These are phyloP conservation scores for Triops cancriformis DNA, from an alignment of 1,140 invertebrate species.

Conservation along the genomic window DNA sequence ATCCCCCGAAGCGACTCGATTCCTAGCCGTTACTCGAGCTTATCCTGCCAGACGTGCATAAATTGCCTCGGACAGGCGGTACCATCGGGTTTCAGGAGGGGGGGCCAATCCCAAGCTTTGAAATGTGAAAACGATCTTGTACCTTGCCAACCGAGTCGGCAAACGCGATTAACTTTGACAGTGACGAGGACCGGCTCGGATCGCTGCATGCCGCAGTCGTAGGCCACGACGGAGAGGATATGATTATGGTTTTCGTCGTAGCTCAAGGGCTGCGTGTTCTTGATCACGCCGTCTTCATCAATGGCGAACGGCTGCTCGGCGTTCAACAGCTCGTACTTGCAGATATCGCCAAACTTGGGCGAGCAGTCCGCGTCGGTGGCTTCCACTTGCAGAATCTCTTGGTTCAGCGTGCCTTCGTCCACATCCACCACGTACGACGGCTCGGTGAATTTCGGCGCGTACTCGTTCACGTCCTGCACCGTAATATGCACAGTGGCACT, in stretches of 20 bases:
- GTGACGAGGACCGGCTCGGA: conserved; percentile 84
- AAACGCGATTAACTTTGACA: conserved; percentile 74
- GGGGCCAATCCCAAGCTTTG: no score
- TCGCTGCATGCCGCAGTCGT: conserved; percentile 85
- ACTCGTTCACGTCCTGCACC: conserved; percentile 93
- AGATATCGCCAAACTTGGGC: conserved; percentile 83
- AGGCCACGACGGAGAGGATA: conserved; percentile 91
- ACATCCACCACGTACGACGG: conserved; percentile 82
- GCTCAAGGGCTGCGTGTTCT: conserved; percentile 82
- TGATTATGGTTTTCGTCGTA: conserved; percentile 89
- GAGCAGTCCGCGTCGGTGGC: conserved; percentile 86
- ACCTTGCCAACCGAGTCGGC: conserved; percentile 68
- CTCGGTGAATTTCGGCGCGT: conserved; percentile 76
- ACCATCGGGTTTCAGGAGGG: no score
- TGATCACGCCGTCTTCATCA: conserved; percentile 79
- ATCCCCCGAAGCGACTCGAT: no score
- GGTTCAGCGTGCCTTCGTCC: conserved; percentile 81
- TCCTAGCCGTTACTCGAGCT: no score
- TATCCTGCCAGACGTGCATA: no score
- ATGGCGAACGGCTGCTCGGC: conserved; percentile 84
- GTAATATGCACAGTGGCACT: conserved; percentile 88
- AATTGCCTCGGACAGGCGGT: no score
- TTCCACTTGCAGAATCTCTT: conserved; percentile 80
- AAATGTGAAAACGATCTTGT: conserved; percentile 25
- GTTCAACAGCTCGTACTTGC: conserved; percentile 89